Percentiles rank a stretch among this genome's conserved stretches.
These are phyloP conservation scores for Bellardia pandia DNA, from an alignment of 2,888 invertebrate genomes.

Conservation along the genomic window DNA sequence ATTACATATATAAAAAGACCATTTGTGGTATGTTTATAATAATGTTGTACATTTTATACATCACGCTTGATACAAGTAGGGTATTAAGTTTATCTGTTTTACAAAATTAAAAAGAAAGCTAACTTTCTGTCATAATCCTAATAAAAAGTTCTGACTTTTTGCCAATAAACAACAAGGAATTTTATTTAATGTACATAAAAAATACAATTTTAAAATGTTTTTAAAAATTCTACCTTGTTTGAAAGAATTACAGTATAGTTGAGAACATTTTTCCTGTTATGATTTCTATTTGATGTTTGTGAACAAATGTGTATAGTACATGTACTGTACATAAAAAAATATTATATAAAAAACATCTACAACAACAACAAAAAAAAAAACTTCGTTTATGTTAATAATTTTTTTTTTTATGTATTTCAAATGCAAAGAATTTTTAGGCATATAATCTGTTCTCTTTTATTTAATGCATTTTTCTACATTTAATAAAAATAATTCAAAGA, in stretches of 20 bases:
- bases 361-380: neutral
- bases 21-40: slow-evolving; percentile 82
- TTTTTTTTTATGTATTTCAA: slow-evolving; percentile 40
- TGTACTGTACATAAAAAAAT: slow-evolving; percentile 32
- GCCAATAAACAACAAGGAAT: too few species aligned
- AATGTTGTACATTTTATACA: slow-evolving; percentile 75
- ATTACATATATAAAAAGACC: slow-evolving; percentile 74
- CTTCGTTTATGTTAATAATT: slow-evolving; percentile 47
- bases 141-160: too few species aligned
- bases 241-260: neutral
- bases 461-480: slow-evolving; percentile 61
- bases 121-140: too few species aligned
- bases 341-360: slow-evolving; percentile 46
- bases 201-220: neutral
- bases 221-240: slow-evolving; percentile 12
- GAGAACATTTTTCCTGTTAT: slow-evolving; percentile 40
- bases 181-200: too few species aligned
- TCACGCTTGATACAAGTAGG: neutral
- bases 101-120: too few species aligned
- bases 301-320: neutral
- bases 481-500: slow-evolving; percentile 64
- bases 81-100: too few species aligned
- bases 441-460: slow-evolving; percentile 63
- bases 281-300: slow-evolving; percentile 64
- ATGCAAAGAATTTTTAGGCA: slow-evolving; percentile 70